Evolutionary conservation across 2,113 vertebrate genomes (phyloP), one percentile per base, ranked within the genome.

Genomic region (Xyrauchen texanus): DNA sequence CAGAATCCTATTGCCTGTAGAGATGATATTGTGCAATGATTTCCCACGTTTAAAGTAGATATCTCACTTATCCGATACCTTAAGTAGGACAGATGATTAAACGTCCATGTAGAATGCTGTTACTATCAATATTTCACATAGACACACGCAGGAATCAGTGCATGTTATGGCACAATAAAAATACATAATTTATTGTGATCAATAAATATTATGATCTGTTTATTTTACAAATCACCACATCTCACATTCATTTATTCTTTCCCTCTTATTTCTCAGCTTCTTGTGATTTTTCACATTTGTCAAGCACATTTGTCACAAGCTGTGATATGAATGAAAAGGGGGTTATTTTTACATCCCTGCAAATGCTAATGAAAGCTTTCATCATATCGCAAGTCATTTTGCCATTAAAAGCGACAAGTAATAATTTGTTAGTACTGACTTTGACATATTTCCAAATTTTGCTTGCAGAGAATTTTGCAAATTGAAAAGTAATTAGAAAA

Each of bases 311-410:
- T 34, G 21, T 34, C 21, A 7, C 58, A 12, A 45, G 71, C 60
- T 74, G 71, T 52, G 71, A 74, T 74, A 6, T 63, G 46, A 74
- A 74, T 51, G 58, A 74, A 63, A 34, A 74, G 58, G 45, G 62
- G 71, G 10, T 63, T 51, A 63, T 74, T 74, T 49, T 74, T 51
- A 58, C 5, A 42, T 47, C 58, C 58, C 58, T 74, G 58, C 45
- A 21, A 62, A 51, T 45, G 60, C 55, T 16, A 73, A 73, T 47
- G 9, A n/a, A 61, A 60, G 9, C 46, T 52, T 49, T 74, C 34
- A 74, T 74, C 51, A 63, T 63, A 52, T 34, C 5, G 0, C 58
- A 61, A 12, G 71, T 51, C 71, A 74, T 34, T 34, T 34, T 34
- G 21, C 21, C 21, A 34, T 34, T 34, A 34, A 34, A 34, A 34